These are phyloP conservation scores for Phania funesta DNA, from an alignment of 2,888 invertebrate genomes.

Conservation along the genomic window DNA sequence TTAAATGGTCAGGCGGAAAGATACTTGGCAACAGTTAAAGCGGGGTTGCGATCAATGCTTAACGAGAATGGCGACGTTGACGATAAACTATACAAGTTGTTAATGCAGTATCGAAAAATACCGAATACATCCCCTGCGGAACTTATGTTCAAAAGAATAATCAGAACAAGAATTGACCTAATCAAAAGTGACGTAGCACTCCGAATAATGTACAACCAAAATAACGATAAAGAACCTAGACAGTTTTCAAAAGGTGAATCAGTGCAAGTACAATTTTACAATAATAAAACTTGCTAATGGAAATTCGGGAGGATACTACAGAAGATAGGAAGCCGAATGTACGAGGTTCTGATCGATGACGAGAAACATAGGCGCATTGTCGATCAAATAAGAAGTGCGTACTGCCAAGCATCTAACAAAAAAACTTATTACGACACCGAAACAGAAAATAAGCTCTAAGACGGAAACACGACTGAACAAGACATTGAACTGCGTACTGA, in stretches of 20 bases:
- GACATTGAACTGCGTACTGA: no score
- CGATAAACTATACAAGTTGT: slow-evolving; percentile 18
- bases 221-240: not conserved
- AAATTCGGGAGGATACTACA: slow-evolving; percentile 38
- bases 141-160: slow-evolving; percentile 43
- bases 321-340: slow-evolving; percentile 27
- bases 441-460: no score
- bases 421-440: no score
- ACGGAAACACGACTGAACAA: no score
- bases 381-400: no score
- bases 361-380: slow-evolving; percentile 37
- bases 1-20: slow-evolving; percentile 2
- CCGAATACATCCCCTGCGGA: slow-evolving; percentile 31
- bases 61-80: slow-evolving; percentile 9
- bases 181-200: not conserved
- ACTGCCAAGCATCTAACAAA: no score
- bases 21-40: not conserved
- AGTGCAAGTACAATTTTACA: slow-evolving; percentile 21
- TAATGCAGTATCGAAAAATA: slow-evolving; percentile 50
- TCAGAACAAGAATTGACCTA: slow-evolving; percentile 17
- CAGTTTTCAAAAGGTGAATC: no score
- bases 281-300: slow-evolving; percentile 47
- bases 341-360: slow-evolving; percentile 38
- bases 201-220: not conserved
- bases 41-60: not conserved